phyloP scores from a whole-genome alignment of 2,888 invertebrate species.

The Drosophila borealis region DNA sequence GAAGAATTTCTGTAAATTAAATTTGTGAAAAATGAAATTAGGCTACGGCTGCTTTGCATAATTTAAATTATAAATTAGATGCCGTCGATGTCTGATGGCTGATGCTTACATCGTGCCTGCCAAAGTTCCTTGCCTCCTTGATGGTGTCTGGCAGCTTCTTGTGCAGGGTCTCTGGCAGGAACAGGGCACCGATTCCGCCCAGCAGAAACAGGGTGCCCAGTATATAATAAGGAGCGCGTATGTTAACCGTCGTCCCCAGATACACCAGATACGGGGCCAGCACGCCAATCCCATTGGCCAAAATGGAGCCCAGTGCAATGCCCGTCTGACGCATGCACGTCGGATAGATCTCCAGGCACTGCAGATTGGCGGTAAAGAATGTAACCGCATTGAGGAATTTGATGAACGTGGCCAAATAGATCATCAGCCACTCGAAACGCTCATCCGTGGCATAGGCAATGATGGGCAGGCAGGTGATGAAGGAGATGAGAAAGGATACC shows the following conservation, averaged over 20 bases:
- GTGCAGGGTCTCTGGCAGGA: constrained; percentile 88
- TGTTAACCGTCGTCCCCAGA: constrained; percentile 85
- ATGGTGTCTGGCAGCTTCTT: constrained; percentile 88
- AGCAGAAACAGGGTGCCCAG: constrained; percentile 84
- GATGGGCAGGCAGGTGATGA: constrained; percentile 84
- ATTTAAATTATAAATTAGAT: constrained; percentile 72
- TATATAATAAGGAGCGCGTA: constrained; percentile 85
- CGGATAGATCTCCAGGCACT: constrained; percentile 89
- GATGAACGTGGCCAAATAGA: constrained; percentile 85
- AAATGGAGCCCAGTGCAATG: constrained; percentile 87
- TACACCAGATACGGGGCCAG: constrained; percentile 88
- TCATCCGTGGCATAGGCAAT: constrained; percentile 83
- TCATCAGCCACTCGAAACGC: constrained; percentile 78
- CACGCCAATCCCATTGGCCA: constrained; percentile 86
- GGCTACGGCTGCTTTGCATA: constrained; percentile 70
- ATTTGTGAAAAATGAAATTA: constrained; percentile 68
- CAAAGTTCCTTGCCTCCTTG: constrained; percentile 87
- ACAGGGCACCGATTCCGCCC: constrained; percentile 85
- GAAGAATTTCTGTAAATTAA: constrained; percentile 84
- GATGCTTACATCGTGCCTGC: constrained; percentile 84
- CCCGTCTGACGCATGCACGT: constrained; percentile 89
- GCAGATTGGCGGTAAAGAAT: constrained; percentile 87
- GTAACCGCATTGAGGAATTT: constrained; percentile 86
- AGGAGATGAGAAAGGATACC: constrained; percentile 84
- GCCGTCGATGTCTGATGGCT: constrained; percentile 35